Conservation (phyloP, 1,140 invertebrate species). For the Cydia amplana region DNA sequence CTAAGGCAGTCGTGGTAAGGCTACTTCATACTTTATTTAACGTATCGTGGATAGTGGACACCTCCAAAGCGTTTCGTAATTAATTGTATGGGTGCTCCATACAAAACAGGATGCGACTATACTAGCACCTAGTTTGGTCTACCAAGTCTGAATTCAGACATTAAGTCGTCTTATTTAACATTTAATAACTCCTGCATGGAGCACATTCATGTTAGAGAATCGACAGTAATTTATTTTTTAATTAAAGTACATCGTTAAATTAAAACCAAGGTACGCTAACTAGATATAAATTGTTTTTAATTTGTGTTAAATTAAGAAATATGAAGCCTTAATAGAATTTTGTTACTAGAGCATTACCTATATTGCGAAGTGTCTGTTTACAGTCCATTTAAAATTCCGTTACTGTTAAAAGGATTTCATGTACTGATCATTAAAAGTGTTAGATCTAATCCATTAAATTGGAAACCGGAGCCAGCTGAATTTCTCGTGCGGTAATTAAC, state of each 20-base stretch:
- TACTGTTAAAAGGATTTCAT: slow-evolving; percentile 48
- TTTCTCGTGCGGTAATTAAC: slow-evolving; percentile 49
- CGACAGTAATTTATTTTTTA: background rate
- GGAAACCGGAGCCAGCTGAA: slow-evolving; percentile 48
- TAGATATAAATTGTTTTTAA: background rate
- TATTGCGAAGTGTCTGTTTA: background rate
- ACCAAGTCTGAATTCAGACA: too few species aligned
- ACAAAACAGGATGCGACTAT: too few species aligned
- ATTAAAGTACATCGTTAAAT: background rate
- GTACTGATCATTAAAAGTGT: slow-evolving; percentile 43
- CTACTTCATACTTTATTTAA: too few species aligned
- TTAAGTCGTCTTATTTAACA: too few species aligned
- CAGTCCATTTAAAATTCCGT: slow-evolving; percentile 54
- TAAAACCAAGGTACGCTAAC: background rate
- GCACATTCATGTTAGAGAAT: too few species aligned
- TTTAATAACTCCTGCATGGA: too few species aligned
- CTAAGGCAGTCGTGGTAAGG: too few species aligned
- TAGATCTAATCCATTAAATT: slow-evolving; percentile 56
- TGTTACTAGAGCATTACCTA: background rate
- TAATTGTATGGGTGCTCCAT: too few species aligned
- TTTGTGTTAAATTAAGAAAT: slow-evolving; percentile 13
- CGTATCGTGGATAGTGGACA: too few species aligned
- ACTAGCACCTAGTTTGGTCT: too few species aligned
- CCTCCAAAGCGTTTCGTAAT: too few species aligned
- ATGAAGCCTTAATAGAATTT: slow-evolving; percentile 15